A percentile compares a stretch with the other conserved stretches of the same genome.
Evolutionary conservation across 1,140 invertebrate species (phyloP).

Genomic region (Zaprionus africanus): DNA sequence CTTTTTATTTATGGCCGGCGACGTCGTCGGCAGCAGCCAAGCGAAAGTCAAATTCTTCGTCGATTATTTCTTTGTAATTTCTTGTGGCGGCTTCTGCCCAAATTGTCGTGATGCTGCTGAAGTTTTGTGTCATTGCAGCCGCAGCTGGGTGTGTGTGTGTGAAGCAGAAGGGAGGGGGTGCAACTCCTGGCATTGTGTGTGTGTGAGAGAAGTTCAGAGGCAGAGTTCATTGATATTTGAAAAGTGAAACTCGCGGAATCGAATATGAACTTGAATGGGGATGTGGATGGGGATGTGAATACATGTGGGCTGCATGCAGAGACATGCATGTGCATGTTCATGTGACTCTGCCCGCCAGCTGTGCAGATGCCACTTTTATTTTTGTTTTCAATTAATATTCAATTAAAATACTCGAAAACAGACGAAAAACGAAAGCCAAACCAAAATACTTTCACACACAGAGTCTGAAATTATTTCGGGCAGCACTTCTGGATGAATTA

Average conservation of each 20-base stretch:
- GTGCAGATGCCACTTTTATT: slow-evolving; percentile 30
- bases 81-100: slow-evolving; percentile 58
- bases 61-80: slow-evolving; percentile 74
- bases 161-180: slow-evolving; percentile 3
- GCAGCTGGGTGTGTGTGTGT: slow-evolving; percentile 11
- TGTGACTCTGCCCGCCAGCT: slow-evolving; percentile 61
- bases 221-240: slow-evolving; percentile 59
- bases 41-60: slow-evolving; percentile 80
- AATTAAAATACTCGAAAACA: slow-evolving; percentile 67
- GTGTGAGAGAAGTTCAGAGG: slow-evolving; percentile 39
- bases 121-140: slow-evolving; percentile 64
- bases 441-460: slow-evolving; percentile 74
- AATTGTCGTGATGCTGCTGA: slow-evolving; percentile 55
- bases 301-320: not conserved
- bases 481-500: slow-evolving; percentile 77
- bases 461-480: slow-evolving; percentile 73
- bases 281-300: not conserved
- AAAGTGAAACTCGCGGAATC: slow-evolving; percentile 52
- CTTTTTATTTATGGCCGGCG: slow-evolving; percentile 75
- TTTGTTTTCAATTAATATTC: slow-evolving; percentile 78
- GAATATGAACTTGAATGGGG: slow-evolving; percentile 34
- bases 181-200: slow-evolving; percentile 69
- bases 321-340: slow-evolving; percentile 10
- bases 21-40: slow-evolving; percentile 46
- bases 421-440: slow-evolving; percentile 33